Conservation (phyloP, 2,888 invertebrate species). For the Periphyllus acericola region DNA sequence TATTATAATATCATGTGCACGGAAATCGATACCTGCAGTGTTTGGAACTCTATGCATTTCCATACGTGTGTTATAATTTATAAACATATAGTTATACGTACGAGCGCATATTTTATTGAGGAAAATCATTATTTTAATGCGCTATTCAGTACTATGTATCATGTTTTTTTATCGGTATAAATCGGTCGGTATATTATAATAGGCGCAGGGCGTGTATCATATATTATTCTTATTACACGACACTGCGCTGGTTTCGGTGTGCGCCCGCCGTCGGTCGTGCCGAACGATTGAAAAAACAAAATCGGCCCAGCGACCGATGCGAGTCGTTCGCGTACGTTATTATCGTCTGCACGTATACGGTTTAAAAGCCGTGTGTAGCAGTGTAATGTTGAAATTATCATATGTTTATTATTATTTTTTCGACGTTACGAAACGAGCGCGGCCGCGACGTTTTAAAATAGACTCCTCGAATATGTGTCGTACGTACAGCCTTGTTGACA, state of each 20-base stretch:
- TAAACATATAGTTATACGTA: not conserved
- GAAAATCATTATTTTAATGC: not conserved
- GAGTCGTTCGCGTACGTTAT: no score
- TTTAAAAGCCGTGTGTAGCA: not conserved
- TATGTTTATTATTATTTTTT: not conserved
- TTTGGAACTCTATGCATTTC: no score
- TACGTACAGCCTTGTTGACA: not conserved
- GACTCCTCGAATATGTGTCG: conserved; percentile 22
- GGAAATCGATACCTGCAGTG: not conserved
- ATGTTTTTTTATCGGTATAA: not conserved
- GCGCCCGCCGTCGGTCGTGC: not conserved
- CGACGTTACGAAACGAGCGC: not conserved
- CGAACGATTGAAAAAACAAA: not conserved
- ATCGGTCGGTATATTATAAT: not conserved
- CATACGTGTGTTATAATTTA: not conserved
- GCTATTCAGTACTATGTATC: not conserved
- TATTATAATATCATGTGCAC: not conserved
- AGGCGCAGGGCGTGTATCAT: no score
- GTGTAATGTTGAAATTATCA: no score
- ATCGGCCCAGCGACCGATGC: not conserved
- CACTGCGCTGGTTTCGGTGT: not conserved
- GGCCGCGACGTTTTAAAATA: not conserved
- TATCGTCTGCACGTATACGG: no score
- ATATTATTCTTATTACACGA: no score
- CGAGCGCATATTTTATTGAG: not conserved